Evolutionary conservation across 2,797 vertebrate genomes (phyloP), one percentile per base, ranked within the genome.

Genomic region (Sebastes itinus): DNA sequence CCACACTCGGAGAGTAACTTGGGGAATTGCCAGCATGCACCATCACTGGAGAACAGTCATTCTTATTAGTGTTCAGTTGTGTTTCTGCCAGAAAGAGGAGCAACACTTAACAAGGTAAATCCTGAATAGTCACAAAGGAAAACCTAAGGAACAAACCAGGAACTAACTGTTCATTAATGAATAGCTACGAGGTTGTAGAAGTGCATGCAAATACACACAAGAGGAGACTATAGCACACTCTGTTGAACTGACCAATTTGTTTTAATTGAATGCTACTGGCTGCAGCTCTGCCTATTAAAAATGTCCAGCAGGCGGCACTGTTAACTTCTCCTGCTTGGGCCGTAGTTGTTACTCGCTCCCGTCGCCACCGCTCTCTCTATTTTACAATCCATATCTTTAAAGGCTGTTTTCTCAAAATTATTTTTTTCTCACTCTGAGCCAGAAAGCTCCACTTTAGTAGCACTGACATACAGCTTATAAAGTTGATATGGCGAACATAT

Each of bases 11-110:
- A 46, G 69, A 91, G 80, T 63, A 63, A 71, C 54, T 56, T 67
- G 42, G 54, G 58, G 8, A 75, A 87, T 81, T 32, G 66, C 83
- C 80, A 83, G 56, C 22, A 66, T 61, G 58, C 55, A 49, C 18
- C 61, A 62, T 86, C 75, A 68, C 35, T 33, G 52, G 59, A 80
- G 60, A 79, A 58, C 55, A 77, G 30, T 79, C 49, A 20, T 42
- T 67, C 10, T 22, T 32, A 58, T 74, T 30, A 68, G 18, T 16
- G 55, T 14, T 62, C 2, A 28, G 38, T 28, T 35, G 55, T 14
- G 7, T 62, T 16, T 68, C 22, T 75, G 52, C 65, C 73, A 61
- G 55, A 72, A 35, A 56, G 67, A 75, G 30, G 2, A 77, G 16
- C 46, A 38, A 20, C 60, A 63, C 59, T 33, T 20, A 13, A 33